Conservation (phyloP, 2,113 vertebrate genomes). For the Passer domesticus region DNA sequence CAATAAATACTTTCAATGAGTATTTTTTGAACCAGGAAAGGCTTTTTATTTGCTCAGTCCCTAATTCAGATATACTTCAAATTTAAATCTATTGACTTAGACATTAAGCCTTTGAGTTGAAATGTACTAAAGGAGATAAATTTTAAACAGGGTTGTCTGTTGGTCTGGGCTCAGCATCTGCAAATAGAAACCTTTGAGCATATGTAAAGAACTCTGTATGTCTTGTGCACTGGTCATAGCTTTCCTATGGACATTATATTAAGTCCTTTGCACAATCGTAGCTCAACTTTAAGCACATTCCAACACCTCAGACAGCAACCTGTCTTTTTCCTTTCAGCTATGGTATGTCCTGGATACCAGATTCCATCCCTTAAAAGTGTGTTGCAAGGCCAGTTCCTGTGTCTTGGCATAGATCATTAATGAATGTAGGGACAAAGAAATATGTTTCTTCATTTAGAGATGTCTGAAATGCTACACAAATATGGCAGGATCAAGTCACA, state of each 20-base stretch:
- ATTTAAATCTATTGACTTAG: background rate
- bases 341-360: background rate
- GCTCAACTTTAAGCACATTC: background rate
- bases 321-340: background rate
- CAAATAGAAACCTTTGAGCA: background rate
- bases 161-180: background rate
- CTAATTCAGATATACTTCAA: background rate
- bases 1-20: background rate
- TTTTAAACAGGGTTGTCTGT: background rate
- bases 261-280: background rate
- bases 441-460: background rate
- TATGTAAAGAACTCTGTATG: background rate
- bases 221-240: background rate
- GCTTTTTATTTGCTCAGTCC: background rate
- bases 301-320: background rate
- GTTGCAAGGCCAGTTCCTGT: background rate
- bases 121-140: background rate
- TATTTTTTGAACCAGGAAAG: background rate
- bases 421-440: background rate
- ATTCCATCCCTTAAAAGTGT: background rate
- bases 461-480: background rate
- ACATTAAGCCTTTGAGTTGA: background rate
- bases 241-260: background rate
- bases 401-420: background rate
- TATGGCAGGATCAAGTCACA: background rate